phyloP scores from a whole-genome alignment of 2,888 invertebrate genomes.

The Drosophila mercatorum region DNA sequence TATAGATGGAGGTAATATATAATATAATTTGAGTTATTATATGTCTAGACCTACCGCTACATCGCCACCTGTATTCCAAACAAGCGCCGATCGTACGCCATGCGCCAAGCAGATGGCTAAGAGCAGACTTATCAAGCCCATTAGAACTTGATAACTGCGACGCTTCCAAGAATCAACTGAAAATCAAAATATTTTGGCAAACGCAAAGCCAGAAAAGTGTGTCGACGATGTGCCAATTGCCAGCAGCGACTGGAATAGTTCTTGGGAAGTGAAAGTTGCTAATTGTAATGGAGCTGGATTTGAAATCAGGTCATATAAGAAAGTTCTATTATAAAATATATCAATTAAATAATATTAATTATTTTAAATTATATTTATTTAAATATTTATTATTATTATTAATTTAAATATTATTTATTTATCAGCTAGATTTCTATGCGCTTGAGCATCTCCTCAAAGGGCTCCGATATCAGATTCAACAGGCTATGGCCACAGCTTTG shows the following conservation, averaged over 20 bases:
- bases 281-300: slow-evolving; percentile 43
- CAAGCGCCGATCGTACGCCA: slow-evolving; percentile 31
- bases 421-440: slow-evolving; percentile 45
- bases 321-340: background rate
- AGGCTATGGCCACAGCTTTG: slow-evolving; percentile 71
- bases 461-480: slow-evolving; percentile 78
- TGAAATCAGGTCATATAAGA: slow-evolving; percentile 32
- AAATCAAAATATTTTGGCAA: slow-evolving; percentile 11
- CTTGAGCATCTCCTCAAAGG: slow-evolving; percentile 71
- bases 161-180: slow-evolving; percentile 25
- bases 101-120: background rate
- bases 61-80: slow-evolving; percentile 59
- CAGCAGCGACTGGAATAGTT: slow-evolving; percentile 28
- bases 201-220: background rate
- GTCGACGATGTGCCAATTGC: slow-evolving; percentile 47
- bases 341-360: no score
- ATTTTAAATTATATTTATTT: no score
- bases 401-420: background rate
- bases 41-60: slow-evolving; percentile 40
- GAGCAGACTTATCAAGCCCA: slow-evolving; percentile 5
- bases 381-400: background rate
- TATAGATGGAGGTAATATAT: background rate
- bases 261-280: slow-evolving; percentile 63
- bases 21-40: background rate
- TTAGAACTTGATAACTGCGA: slow-evolving; percentile 1